A percentile compares a stretch with the other conserved stretches of the same genome.
Conservation (phyloP, 2,113 vertebrate genomes). For the Muntiacus muntjak region DNA sequence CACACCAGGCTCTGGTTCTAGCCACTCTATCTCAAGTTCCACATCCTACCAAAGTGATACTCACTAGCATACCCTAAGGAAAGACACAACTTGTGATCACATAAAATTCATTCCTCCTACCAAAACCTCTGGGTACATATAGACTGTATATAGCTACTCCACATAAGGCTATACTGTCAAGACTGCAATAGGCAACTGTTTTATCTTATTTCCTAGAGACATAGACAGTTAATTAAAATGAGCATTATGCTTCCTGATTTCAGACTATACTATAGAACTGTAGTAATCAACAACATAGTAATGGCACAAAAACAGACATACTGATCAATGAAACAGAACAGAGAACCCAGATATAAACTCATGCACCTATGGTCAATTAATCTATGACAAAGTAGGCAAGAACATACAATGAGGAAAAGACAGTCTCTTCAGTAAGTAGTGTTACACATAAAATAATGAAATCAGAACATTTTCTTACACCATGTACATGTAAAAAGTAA, state of each 20-base stretch:
- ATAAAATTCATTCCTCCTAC: not conserved
- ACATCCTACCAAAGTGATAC: not conserved
- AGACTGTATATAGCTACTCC: not conserved
- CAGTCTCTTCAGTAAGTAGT: not conserved
- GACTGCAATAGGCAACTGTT: not conserved
- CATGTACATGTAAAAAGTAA: not conserved
- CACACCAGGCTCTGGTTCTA: not conserved
- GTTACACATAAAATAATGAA: not conserved
- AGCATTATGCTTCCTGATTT: not conserved
- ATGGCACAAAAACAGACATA: not conserved
- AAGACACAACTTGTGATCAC: not conserved
- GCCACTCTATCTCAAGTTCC: not conserved
- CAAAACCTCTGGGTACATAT: not conserved
- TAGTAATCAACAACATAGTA: not conserved
- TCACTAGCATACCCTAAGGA: not conserved
- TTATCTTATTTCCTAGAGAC: not conserved
- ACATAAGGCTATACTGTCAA: not conserved
- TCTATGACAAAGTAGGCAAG: not conserved
- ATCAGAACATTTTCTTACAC: not conserved
- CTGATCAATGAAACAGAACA: not conserved
- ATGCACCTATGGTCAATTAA: not conserved
- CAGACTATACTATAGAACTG: not conserved
- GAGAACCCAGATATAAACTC: not conserved
- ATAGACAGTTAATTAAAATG: not conserved
- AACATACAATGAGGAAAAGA: not conserved